These are phyloP conservation scores for Thomomys bottae DNA, from an alignment of 2,113 vertebrate species.

Conservation along the genomic window DNA sequence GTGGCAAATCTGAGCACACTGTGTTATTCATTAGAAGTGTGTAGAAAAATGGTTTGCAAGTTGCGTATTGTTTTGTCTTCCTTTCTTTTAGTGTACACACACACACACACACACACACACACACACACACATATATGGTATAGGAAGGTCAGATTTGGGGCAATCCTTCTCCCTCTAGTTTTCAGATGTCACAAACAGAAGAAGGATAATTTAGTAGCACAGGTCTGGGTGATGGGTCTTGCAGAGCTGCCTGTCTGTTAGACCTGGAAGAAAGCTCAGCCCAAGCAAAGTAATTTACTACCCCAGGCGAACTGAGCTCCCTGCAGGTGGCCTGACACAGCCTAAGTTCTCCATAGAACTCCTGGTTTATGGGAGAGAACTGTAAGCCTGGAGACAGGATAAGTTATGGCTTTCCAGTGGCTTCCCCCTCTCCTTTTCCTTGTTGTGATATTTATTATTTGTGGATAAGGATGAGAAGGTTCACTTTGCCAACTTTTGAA, in stretches of 20 bases:
- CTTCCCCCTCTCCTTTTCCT: slow-evolving; percentile 69
- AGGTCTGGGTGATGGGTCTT: slow-evolving; percentile 75
- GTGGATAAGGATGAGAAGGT: slow-evolving; percentile 69
- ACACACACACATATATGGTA: background rate
- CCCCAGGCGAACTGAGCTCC: slow-evolving; percentile 80
- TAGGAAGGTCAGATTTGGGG: slow-evolving; percentile 66
- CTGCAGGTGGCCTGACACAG: slow-evolving; percentile 70
- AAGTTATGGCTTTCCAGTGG: slow-evolving; percentile 81
- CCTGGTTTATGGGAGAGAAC: slow-evolving; percentile 81
- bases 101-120: background rate
- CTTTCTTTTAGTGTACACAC: slow-evolving; percentile 33
- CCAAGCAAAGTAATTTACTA: slow-evolving; percentile 82
- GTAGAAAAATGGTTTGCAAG: slow-evolving; percentile 66
- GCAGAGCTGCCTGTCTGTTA: slow-evolving; percentile 77
- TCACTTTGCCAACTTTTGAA: slow-evolving; percentile 77
- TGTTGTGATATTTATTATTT: slow-evolving; percentile 79
- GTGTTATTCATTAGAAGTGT: slow-evolving; percentile 6
- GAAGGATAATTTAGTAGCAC: slow-evolving; percentile 76
- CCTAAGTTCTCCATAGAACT: slow-evolving; percentile 64
- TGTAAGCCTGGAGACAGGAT: slow-evolving; percentile 62
- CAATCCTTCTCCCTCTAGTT: slow-evolving; percentile 65
- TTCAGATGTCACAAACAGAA: slow-evolving; percentile 79
- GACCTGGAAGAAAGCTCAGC: slow-evolving; percentile 81
- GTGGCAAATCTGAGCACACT: slow-evolving; percentile 53
- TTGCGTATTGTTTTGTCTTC: slow-evolving; percentile 64